Conservation (phyloP, 2,797 vertebrate species). For the Malurus leucopterus region DNA sequence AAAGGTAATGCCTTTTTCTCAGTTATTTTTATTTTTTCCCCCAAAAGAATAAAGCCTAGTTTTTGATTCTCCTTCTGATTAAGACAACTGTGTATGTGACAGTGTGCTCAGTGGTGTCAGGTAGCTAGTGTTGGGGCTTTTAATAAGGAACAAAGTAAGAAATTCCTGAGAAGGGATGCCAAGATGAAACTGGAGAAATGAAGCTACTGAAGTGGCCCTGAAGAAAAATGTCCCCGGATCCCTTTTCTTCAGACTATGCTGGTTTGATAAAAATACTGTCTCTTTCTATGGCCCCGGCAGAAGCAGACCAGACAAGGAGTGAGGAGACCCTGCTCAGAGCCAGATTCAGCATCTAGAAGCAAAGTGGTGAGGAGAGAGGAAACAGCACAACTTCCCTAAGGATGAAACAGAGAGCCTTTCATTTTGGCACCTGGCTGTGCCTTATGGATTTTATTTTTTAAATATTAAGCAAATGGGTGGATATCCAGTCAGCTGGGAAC, state of each 20-base stretch:
- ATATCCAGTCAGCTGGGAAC: background rate
- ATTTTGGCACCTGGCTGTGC: background rate
- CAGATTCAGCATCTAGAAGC: background rate
- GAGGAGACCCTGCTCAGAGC: background rate
- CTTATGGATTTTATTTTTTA: conserved; percentile 20
- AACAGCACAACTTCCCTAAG: background rate
- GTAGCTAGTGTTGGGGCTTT: background rate
- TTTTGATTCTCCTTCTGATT: background rate
- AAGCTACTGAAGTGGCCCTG: background rate
- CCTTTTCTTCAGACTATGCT: background rate
- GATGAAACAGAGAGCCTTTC: background rate
- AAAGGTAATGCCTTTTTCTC: conserved; percentile 7
- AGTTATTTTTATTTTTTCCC: background rate
- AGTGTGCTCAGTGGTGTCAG: background rate
- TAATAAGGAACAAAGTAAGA: background rate
- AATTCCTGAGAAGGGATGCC: background rate
- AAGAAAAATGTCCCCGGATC: background rate
- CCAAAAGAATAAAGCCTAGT: background rate
- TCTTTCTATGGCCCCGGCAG: background rate
- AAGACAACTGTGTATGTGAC: background rate
- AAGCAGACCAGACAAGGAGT: background rate
- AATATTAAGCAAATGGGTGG: background rate
- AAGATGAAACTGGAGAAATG: background rate
- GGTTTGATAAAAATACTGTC: background rate
- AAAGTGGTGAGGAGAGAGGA: background rate